A percentile compares a stretch with the other conserved stretches of the same genome.
Evolutionary conservation across 2,888 invertebrate genomes (phyloP).

Genomic region (Girardia tigrina): DNA sequence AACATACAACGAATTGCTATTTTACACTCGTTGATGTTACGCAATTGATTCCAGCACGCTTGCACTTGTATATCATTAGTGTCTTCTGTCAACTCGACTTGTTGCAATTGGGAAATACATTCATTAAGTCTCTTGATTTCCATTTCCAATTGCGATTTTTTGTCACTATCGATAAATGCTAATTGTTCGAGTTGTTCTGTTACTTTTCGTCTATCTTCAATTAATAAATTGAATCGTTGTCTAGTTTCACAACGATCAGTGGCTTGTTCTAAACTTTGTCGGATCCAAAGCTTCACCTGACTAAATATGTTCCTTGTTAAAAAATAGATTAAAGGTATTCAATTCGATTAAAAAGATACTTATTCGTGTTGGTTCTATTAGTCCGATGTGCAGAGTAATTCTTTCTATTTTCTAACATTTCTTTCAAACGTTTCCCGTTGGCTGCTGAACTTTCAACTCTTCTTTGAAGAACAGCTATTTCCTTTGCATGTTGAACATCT

Average conservation of each 20-base stretch:
- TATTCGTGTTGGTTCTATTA: background rate
- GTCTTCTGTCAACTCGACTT: background rate
- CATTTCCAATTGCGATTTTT: slow-evolving; percentile 8
- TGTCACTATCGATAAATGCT: background rate
- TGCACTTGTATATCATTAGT: background rate
- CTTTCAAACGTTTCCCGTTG: background rate
- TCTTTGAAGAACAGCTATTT: background rate
- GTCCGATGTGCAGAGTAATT: background rate
- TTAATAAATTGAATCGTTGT: slow-evolving; percentile 1
- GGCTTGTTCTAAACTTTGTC: background rate
- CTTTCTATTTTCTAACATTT: background rate
- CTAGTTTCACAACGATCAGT: background rate
- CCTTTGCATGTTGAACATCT: slow-evolving; percentile 7
- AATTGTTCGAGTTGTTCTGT: background rate
- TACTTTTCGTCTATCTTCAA: background rate
- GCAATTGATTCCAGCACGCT: background rate
- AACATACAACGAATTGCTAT: background rate
- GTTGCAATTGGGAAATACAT: background rate
- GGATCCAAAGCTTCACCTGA: background rate
- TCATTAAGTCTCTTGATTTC: slow-evolving; percentile 3
- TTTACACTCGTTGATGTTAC: background rate
- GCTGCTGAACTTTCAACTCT: background rate
- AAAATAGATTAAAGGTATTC: background rate
- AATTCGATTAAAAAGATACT: background rate
- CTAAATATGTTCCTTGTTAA: background rate